Evolutionary conservation across 2,888 invertebrate species (phyloP).

Genomic region (Mongoloraphidia duomilia): DNA sequence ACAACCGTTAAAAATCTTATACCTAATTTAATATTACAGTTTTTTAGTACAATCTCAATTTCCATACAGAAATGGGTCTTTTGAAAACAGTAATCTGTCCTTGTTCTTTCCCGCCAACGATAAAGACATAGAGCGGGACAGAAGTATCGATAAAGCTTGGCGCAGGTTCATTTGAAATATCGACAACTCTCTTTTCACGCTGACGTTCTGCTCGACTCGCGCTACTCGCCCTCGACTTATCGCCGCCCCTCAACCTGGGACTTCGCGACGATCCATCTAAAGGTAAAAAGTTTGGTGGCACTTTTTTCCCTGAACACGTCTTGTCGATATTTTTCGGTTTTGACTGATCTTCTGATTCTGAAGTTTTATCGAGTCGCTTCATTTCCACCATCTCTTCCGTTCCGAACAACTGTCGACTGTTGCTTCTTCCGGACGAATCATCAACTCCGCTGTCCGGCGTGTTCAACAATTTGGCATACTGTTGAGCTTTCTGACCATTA

Average conservation of each 20-base stretch:
- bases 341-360: slow-evolving; percentile 11
- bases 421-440: slow-evolving; percentile 28
- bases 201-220: slow-evolving; percentile 39
- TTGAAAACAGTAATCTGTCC: slow-evolving; percentile 63
- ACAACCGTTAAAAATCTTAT: no score
- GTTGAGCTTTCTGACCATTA: slow-evolving; percentile 13
- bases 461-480: slow-evolving; percentile 32
- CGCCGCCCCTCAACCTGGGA: slow-evolving; percentile 11
- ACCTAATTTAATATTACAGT: no score
- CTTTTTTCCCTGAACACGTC: slow-evolving; percentile 18
- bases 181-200: slow-evolving; percentile 22
- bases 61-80: slow-evolving; percentile 67
- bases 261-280: slow-evolving; percentile 29
- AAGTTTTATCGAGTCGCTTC: slow-evolving; percentile 24
- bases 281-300: slow-evolving; percentile 34
- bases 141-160: slow-evolving; percentile 29
- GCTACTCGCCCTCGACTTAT: slow-evolving; percentile 36
- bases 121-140: slow-evolving; percentile 44
- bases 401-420: slow-evolving; percentile 17
- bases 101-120: slow-evolving; percentile 68
- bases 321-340: slow-evolving; percentile 6
- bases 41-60: slow-evolving; percentile 38
- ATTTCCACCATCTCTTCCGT: slow-evolving; percentile 31
- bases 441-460: slow-evolving; percentile 52
- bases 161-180: slow-evolving; percentile 16